Percentiles rank a stretch among this genome's conserved stretches.
These are phyloP conservation scores for Aurelia aurita DNA, from an alignment of 30 jellyfish, hydroid and myxozoan species.

Conservation along the genomic window DNA sequence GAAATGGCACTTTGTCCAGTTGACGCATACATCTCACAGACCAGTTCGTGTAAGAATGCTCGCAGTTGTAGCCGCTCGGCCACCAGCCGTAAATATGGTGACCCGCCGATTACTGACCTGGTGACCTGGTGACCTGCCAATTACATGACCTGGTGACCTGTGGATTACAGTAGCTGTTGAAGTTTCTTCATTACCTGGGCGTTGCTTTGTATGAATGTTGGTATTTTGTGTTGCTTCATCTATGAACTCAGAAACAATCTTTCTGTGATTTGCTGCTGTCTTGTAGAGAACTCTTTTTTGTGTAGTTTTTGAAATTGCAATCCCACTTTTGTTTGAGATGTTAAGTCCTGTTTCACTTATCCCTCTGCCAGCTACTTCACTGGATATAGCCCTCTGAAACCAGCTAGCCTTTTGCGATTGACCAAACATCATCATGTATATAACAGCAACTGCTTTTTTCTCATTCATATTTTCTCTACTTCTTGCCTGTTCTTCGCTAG, in stretches of 20 bases:
- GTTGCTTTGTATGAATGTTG: slow-evolving; percentile 6
- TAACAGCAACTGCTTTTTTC: background rate
- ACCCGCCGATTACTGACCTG: too few species aligned
- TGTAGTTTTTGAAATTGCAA: background rate
- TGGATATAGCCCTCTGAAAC: too few species aligned
- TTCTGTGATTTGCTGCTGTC: background rate
- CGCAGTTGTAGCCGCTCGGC: too few species aligned
- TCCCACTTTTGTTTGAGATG: background rate
- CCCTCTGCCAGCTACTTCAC: too few species aligned
- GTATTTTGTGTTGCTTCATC: background rate
- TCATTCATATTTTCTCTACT: background rate
- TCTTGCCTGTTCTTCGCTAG: background rate
- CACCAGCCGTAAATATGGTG: too few species aligned
- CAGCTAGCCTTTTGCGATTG: too few species aligned
- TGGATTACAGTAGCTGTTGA: too few species aligned
- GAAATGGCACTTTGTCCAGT: too few species aligned
- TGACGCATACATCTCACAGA: too few species aligned
- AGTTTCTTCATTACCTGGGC: background rate
- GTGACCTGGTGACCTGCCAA: too few species aligned
- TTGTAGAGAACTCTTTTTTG: background rate
- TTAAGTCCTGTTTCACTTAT: background rate
- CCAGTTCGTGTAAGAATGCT: too few species aligned
- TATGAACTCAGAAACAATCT: background rate
- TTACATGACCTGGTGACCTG: too few species aligned
- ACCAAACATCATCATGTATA: background rate